A percentile compares a stretch with the other conserved stretches of the same genome.
Evolutionary conservation across 2,113 vertebrate species (phyloP).

Genomic region (Nannobrachium achirus): DNA sequence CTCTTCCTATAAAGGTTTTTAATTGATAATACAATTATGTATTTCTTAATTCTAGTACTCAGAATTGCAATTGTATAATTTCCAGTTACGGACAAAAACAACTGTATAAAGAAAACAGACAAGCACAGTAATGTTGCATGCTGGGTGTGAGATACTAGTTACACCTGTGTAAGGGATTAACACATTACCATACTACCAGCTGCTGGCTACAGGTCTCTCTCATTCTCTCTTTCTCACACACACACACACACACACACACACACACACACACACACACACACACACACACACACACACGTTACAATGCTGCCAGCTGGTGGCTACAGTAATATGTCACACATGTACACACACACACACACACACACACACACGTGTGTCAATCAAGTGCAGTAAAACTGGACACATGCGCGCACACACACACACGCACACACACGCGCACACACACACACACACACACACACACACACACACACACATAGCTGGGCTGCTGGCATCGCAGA

Average conservation of each 20-base stretch:
- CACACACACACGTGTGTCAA: too few relatives aligned
- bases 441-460: neutral
- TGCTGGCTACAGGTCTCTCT: slow-evolving; percentile 29
- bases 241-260: slow-evolving; percentile 9
- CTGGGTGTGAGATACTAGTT: slow-evolving; percentile 38
- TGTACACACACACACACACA: slow-evolving; percentile 6
- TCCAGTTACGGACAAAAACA: too few relatives aligned
- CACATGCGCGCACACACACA: neutral
- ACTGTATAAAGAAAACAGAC: too few relatives aligned
- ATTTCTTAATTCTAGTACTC: too few relatives aligned
- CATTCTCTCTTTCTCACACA: slow-evolving; percentile 8
- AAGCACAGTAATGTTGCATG: slow-evolving; percentile 12
- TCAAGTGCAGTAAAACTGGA: too few relatives aligned
- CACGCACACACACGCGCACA: slow-evolving; percentile 1
- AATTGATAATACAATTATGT: too few relatives aligned
- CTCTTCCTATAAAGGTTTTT: too few relatives aligned
- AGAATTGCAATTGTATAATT: too few relatives aligned
- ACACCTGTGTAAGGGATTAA: slow-evolving; percentile 64
- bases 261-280: slow-evolving; percentile 4
- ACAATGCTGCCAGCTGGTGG: slow-evolving; percentile 22
- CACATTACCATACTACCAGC: slow-evolving; percentile 43
- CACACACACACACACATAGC: slow-evolving; percentile 26
- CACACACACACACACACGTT: slow-evolving; percentile 54
- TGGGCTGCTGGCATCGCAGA: slow-evolving; percentile 36
- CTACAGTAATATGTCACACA: too few relatives aligned